Evolutionary conservation across 2,888 invertebrate species (phyloP).

Genomic region (Muschampia plurimacula): DNA sequence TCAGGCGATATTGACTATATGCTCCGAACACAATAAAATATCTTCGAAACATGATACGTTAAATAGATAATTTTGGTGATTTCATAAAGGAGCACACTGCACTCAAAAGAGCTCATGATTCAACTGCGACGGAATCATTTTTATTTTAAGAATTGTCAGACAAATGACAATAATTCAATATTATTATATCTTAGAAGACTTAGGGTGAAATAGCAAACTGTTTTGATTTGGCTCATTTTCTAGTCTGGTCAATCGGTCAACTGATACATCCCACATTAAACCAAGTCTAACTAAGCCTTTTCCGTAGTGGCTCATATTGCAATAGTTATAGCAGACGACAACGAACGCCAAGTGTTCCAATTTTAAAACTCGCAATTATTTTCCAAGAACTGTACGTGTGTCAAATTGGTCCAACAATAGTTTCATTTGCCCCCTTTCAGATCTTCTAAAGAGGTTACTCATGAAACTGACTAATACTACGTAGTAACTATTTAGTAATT

Average conservation of each 20-base stretch:
- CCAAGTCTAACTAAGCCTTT: conserved; percentile 4
- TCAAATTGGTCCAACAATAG: conserved; percentile 5
- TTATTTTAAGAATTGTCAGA: conserved; percentile 64
- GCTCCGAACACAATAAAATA: conserved; percentile 2
- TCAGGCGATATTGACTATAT: conserved; percentile 26
- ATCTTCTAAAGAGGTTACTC: too few species aligned
- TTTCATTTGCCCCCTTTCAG: not conserved
- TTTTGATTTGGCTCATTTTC: conserved; percentile 12
- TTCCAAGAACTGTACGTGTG: not conserved
- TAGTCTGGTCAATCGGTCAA: conserved; percentile 8
- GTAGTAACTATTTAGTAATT: too few species aligned
- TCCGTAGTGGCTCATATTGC: not conserved
- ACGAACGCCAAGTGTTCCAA: conserved; percentile 4
- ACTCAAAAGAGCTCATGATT: conserved; percentile 51
- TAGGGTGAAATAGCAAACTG: not conserved
- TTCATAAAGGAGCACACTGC: conserved; percentile 18
- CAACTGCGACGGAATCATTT: conserved; percentile 56
- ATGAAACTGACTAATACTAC: not conserved
- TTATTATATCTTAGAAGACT: not conserved
- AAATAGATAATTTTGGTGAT: conserved; percentile 17
- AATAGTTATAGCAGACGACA: conserved; percentile 3
- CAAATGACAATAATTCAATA: conserved; percentile 51
- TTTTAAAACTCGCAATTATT: conserved; percentile 16
- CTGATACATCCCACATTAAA: not conserved
- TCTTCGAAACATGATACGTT: not conserved